phyloP scores from a whole-genome alignment of 2,113 vertebrate genomes.

The Menura novaehollandiae region DNA sequence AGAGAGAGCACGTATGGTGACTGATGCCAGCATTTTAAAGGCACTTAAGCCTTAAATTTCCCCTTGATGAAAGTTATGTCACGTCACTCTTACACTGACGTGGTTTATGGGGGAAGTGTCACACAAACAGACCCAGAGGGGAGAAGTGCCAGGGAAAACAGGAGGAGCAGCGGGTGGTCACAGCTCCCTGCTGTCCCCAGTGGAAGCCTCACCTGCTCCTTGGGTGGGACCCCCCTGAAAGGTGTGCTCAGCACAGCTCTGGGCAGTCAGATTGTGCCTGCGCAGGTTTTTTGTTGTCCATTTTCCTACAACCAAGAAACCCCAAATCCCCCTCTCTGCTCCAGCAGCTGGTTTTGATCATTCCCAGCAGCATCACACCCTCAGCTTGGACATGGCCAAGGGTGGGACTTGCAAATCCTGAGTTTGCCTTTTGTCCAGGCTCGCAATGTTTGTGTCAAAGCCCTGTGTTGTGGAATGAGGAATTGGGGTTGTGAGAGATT shows the following conservation, averaged over 20 bases:
- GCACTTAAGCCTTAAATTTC: slow-evolving; percentile 65
- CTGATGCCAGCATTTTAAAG: slow-evolving; percentile 51
- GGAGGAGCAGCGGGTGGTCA: neutral
- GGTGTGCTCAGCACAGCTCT: neutral
- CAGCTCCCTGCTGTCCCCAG: neutral
- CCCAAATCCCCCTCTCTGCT: neutral
- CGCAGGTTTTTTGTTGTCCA: fast-evolving
- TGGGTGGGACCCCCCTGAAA: neutral
- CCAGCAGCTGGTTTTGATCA: slow-evolving; percentile 37
- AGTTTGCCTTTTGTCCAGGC: neutral
- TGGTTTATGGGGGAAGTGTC: slow-evolving; percentile 25
- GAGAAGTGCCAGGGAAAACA: neutral
- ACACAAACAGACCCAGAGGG: neutral
- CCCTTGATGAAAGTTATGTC: slow-evolving; percentile 51
- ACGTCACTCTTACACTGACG: neutral
- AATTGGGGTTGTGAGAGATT: fast-evolving
- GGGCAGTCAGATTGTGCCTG: fast-evolving
- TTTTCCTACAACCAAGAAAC: fast-evolving
- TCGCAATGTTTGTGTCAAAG: neutral
- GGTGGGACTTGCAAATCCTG: neutral
- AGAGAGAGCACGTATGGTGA: neutral
- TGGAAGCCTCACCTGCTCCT: neutral
- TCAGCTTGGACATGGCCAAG: neutral
- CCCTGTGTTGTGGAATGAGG: neutral
- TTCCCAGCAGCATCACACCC: neutral